phyloP scores from a whole-genome alignment of 2,888 invertebrate genomes.

The Unio pictorum region DNA sequence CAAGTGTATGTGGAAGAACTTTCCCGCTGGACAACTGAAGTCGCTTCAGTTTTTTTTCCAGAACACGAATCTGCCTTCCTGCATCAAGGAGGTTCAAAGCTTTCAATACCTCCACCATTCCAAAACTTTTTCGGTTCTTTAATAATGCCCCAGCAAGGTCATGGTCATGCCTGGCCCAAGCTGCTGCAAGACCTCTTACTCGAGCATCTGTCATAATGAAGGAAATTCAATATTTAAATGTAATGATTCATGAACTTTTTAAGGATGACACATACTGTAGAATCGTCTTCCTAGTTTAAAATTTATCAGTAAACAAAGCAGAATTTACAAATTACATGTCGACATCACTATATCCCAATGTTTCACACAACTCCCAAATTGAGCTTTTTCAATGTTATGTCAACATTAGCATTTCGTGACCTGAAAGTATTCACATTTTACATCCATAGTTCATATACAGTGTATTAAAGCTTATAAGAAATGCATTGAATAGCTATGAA shows the following conservation, averaged over 20 bases:
- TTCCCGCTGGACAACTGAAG: conserved; percentile 58
- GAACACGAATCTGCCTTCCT: conserved; percentile 54
- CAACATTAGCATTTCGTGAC: too few relatives aligned
- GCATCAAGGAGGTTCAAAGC: conserved; percentile 62
- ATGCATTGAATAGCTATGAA: too few relatives aligned
- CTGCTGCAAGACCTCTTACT: conserved; percentile 63
- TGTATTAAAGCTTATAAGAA: too few relatives aligned
- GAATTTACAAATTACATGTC: too few relatives aligned
- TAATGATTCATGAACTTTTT: background rate
- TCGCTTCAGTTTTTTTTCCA: conserved; percentile 65
- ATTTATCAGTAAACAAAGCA: too few relatives aligned
- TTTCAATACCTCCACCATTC: conserved; percentile 65
- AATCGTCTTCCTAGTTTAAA: too few relatives aligned
- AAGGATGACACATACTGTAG: background rate
- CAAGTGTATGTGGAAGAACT: conserved; percentile 56
- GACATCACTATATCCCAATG: too few relatives aligned
- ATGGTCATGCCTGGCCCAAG: conserved; percentile 66
- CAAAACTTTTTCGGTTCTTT: conserved; percentile 51
- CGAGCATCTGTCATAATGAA: conserved; percentile 56
- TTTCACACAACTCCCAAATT: too few relatives aligned
- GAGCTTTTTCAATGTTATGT: too few relatives aligned
- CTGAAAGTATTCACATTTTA: too few relatives aligned
- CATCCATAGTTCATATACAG: too few relatives aligned
- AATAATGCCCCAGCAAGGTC: conserved; percentile 63
- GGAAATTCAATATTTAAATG: background rate